Base-by-base conservation (phyloP, 1,140 invertebrate genomes). In the Oppia nitens region DNA sequence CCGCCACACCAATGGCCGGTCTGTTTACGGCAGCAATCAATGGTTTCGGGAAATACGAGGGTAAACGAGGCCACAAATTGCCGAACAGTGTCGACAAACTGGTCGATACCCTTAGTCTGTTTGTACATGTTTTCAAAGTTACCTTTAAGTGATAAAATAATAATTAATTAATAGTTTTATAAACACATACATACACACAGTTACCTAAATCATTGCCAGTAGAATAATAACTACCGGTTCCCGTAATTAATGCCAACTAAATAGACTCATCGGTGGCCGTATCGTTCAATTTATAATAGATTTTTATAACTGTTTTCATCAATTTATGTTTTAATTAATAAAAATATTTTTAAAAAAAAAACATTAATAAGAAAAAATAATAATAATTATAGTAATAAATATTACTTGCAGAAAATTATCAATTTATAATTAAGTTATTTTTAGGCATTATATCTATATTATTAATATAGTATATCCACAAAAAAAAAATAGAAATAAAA, bases 21-120 rank as follows among this genome's bases (percentile, higher is more conserved):
- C 91, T 92, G 79, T 97, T 93, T 0, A 97, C 81, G 47, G 93
- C 72, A 40, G 81, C 85, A 59, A 96, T 77, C 47, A 98, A 68
- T 21, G 92, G 75, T 72, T 97, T 97, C 0, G 87, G 84, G 69
- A 87, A 93, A 60, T 80, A 77, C n/a, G n/a, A n/a, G n/a, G 62
- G 96, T 90, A 63, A 93, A 81, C 2, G 83, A 73, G 62, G 77
- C 74, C 12, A 94, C 77, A 72, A 87, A 87, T 29, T 79, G 70
- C 32, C n/a, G n/a, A n/a, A n/a, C n/a, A n/a, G n/a, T n/a, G 40
- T 29, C 20, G 23, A 67, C 50, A 28, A 65, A 66, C 26, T 60
- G 45, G 57, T 62, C 29, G 11, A 26, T 47, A 60, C 57, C 52
- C 61, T 49, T 65, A 66, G 4, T 63, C 71, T 20, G 65, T 59